Conservation (phyloP, 2,113 vertebrate genomes). For the Hyaena hyaena region DNA sequence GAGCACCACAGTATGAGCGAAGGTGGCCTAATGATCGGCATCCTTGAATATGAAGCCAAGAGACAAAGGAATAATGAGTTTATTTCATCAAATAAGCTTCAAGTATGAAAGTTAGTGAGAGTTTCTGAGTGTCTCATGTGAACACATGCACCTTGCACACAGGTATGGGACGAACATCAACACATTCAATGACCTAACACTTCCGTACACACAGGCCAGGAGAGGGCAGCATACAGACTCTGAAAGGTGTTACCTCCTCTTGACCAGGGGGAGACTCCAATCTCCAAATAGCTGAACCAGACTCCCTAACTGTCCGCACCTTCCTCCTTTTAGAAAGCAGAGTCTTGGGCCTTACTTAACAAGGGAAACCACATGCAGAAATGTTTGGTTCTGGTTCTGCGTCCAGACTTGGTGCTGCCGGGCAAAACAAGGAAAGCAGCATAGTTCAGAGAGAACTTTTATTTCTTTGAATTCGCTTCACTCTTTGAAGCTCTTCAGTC, state of each 20-base stretch:
- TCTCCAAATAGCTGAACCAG: neutral
- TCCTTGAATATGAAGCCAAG: neutral
- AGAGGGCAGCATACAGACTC: slow-evolving; percentile 71
- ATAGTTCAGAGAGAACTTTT: neutral
- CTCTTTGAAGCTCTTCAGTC: neutral
- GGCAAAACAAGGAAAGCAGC: neutral
- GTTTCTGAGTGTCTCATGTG: neutral
- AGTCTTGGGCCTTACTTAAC: neutral
- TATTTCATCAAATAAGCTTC: neutral
- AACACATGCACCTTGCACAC: neutral
- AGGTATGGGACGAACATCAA: neutral
- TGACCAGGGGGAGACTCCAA: neutral
- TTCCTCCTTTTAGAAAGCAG: neutral
- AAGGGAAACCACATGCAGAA: neutral
- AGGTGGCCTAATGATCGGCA: neutral
- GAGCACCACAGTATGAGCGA: neutral
- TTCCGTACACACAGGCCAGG: slow-evolving; percentile 28
- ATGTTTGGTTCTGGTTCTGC: neutral
- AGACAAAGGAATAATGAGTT: neutral
- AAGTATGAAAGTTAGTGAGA: neutral
- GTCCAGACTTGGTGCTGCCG: neutral
- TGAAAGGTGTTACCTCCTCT: neutral
- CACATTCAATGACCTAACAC: no score
- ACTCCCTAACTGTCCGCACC: neutral
- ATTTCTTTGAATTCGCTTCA: neutral